Conservation (phyloP, 2,888 invertebrate species). For the Dinocampus coccinellae region DNA sequence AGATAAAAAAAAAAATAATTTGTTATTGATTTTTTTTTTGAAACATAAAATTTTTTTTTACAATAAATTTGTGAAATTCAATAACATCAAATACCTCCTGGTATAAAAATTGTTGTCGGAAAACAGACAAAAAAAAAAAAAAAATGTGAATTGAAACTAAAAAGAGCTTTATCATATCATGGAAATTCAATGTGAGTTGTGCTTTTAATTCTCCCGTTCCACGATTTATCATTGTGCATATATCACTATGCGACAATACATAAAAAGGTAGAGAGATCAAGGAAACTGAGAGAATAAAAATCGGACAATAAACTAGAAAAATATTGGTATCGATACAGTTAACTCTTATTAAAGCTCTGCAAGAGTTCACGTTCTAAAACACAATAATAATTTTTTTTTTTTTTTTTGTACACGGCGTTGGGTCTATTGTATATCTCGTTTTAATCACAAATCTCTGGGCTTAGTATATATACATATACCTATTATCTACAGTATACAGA, state of each 20-base stretch:
- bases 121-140: background rate
- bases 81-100: too few relatives aligned
- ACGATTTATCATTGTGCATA: conserved; percentile 9
- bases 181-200: conserved; percentile 10
- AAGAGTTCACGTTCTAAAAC: background rate
- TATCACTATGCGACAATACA: background rate
- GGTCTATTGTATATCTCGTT: background rate
- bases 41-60: background rate
- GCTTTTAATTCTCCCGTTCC: background rate
- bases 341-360: background rate
- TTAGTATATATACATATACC: background rate
- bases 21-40: background rate
- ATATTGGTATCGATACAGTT: conserved; percentile 21
- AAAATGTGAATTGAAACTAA: conserved; percentile 18
- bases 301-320: background rate
- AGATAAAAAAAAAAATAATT: too few relatives aligned
- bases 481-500: background rate
- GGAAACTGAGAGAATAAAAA: background rate
- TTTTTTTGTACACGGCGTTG: background rate
- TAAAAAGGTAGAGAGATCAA: background rate
- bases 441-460: background rate
- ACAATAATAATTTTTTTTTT: too few relatives aligned
- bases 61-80: too few relatives aligned
- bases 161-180: conserved; percentile 5
- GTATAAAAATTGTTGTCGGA: too few relatives aligned